phyloP scores from a whole-genome alignment of 2,888 invertebrate species.

The Ferrisia virgata region DNA sequence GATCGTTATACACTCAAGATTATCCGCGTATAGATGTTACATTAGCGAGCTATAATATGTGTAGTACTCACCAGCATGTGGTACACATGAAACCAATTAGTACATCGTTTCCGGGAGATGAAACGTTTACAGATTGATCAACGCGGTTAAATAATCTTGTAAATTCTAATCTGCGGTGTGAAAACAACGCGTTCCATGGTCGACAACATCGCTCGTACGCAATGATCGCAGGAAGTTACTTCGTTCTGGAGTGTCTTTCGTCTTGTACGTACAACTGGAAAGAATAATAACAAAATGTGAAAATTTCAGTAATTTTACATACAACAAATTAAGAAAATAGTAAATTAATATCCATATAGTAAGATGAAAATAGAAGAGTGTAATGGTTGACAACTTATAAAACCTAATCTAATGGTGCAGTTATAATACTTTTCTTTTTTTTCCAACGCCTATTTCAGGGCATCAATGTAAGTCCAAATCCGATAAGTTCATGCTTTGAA shows the following conservation, averaged over 20 bases:
- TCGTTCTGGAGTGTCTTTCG: neutral
- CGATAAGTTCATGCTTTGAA: no score
- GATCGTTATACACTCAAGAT: neutral
- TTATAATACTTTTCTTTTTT: no score
- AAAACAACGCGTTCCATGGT: neutral
- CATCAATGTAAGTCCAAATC: no score
- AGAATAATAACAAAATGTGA: neutral
- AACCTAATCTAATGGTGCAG: no score
- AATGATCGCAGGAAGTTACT: neutral
- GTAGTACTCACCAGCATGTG: constrained; percentile 13
- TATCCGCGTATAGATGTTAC: no score
- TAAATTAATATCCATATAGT: no score
- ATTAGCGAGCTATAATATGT: neutral
- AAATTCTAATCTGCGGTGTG: constrained; percentile 10
- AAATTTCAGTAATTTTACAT: neutral
- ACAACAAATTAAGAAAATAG: neutral
- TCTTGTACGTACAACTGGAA: neutral
- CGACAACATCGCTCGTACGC: neutral
- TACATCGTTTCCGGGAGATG: constrained; percentile 26
- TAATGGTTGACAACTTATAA: no score
- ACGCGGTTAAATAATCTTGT: neutral
- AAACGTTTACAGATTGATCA: constrained; percentile 12
- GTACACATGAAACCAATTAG: constrained; percentile 28
- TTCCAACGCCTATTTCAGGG: no score
- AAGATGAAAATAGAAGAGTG: no score